Base-by-base conservation (phyloP, 2,888 invertebrate genomes). In the Cephus nigrinus region DNA sequence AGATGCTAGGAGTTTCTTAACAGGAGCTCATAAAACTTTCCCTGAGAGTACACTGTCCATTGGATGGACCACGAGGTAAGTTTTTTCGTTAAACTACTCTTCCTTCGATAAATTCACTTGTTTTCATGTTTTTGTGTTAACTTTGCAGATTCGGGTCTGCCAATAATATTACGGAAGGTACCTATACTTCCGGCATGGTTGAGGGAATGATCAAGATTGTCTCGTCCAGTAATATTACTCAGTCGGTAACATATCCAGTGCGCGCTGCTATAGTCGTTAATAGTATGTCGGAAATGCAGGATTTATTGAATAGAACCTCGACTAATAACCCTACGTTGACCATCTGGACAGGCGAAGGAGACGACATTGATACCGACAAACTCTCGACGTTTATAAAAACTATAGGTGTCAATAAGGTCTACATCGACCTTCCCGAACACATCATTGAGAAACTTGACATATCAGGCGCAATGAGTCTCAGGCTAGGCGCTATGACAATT, bases 31-130 rank as follows among this genome's bases (percentile, higher is more conserved):
- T 0, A 92, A 93, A 75, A 91, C 92, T 69, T 95, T 96, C 82
- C 93, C 94, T 0, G 92, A 94, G 31, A 93, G 95, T 0, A 94
- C 95, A 0, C 92, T 98, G 2, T 98, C 97, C 12, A 92, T 97
- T 11, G 98, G 97, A 0, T 98, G 98, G 98, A 97, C 96, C 32
- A 97, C 97, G 1, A 93, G 92, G 80, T 95, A 93, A 73, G 84
- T 23, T 23, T 15, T 2, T 9, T 40, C 2, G 12, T 55, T 23
- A 23, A 55, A 55, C 1, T 55, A 23, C 4, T 55, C 9, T 55
- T 55, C 40, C 4, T 55, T 23, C 40, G 23, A 23, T 1, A 23
- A 55, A 9, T 55, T 55, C 40, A 55, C 40, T 9, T 55, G 40
- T 2, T 55, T 55, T 55, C 5, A 55, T 77, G 1, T 31, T 55